Base-by-base conservation (phyloP, 2,113 vertebrate species). In the Apteryx owenii region DNA sequence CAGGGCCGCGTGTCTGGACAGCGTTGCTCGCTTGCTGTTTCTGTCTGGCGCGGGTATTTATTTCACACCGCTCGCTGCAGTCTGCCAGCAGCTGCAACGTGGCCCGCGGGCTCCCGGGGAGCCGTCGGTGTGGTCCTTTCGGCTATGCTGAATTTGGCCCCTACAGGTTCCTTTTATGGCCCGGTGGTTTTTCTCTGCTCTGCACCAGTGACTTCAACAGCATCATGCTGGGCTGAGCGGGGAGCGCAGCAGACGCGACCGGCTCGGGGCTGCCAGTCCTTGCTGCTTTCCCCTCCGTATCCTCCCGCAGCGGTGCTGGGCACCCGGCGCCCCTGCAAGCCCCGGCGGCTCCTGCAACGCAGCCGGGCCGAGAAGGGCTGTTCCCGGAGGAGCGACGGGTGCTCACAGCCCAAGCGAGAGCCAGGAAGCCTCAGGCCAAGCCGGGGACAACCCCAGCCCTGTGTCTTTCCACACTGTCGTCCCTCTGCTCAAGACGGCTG, bases 281-380 rank as follows among this genome's bases (percentile, higher is more conserved):
- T n/a, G 29, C 28, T 10, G 1, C 64, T 42, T 18, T 36, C n/a
- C 58, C 23, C 42, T 58, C 21, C 50, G 38, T 13, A 0, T 31
- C 79, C 20, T 29, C 87, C 29, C 0, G 0, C 20, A 25, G 50
- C 0, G 0, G 23, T 10, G 20, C 48, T 42, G 80, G 60, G 69
- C 42, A 76, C 33, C 29, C 36, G 38, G 19, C 0, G 2, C 4
- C 56, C 5, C 0, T 0, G 29, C 56, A 5, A 11, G 17, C 7
- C 5, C 29, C 31, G 8, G 31, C 46, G 46, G 46, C 46, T 19
- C 46, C 16, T 10, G 29, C 29, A 31, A 18, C 15, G 56, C 29
- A 54, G 56, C 56, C 56, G 31, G 56, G 56, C 56, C 16, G 28
- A 31, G 17, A 31, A 25, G 93, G 5, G 5, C 60, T n/a, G 21